Evolutionary conservation across 2,113 vertebrate species (phyloP).

Genomic region (Laticauda colubrina): DNA sequence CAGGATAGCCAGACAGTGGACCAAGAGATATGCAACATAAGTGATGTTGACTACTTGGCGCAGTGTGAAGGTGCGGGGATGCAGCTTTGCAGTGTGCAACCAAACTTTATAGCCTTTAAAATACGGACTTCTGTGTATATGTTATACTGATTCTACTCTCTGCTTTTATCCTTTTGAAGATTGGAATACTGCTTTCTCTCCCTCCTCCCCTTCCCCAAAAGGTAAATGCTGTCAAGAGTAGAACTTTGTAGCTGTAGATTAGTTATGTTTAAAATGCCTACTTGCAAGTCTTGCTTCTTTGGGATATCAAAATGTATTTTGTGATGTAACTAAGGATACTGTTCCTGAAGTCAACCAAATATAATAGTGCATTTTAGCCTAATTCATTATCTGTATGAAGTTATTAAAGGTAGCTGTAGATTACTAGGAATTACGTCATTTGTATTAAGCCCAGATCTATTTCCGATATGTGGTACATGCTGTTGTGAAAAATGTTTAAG

Average conservation of each 20-base stretch:
- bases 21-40: conserved; percentile 95
- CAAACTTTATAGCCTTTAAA: conserved; percentile 95
- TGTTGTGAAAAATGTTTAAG: conserved; percentile 91
- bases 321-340: conserved; percentile 93
- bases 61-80: conserved; percentile 79
- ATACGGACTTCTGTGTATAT: conserved; percentile 95
- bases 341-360: conserved; percentile 95
- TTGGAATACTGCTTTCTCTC: conserved; percentile 71
- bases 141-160: conserved; percentile 90
- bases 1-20: conserved; percentile 96
- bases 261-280: conserved; percentile 92
- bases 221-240: conserved; percentile 87
- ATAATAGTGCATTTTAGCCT: conserved; percentile 96
- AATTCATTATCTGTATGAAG: conserved; percentile 95
- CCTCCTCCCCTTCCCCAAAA: conserved; percentile 57
- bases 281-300: conserved; percentile 97
- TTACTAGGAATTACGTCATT: conserved; percentile 91
- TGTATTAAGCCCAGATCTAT: conserved; percentile 89
- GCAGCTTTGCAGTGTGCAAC: conserved; percentile 85
- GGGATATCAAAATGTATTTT: conserved; percentile 97
- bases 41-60: conserved; percentile 70
- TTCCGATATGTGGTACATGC: conserved; percentile 92
- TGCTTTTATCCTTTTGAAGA: conserved; percentile 89
- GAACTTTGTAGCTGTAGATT: conserved; percentile 95
- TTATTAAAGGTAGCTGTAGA: conserved; percentile 88